Evolutionary conservation across 2,113 vertebrate genomes (phyloP).

Genomic region (Chunga burmeisteri): DNA sequence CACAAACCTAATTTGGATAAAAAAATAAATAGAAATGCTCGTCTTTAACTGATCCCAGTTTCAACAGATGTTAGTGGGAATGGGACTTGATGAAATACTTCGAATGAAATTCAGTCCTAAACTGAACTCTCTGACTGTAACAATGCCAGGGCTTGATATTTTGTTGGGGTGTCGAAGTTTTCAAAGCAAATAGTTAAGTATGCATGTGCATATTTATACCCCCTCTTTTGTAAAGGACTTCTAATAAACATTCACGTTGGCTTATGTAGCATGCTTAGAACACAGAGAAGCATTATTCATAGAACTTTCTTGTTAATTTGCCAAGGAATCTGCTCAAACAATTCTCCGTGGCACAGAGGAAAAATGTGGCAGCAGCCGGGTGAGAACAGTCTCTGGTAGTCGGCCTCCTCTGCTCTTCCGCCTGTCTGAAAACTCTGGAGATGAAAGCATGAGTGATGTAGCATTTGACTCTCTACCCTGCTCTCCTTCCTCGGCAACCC

Average conservation of each 20-base stretch:
- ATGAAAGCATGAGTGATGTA: conserved; percentile 87
- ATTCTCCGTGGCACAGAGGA: conserved; percentile 91
- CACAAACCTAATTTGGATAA: background rate
- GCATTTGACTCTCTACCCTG: conserved; percentile 86
- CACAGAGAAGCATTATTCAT: background rate
- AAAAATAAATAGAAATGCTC: background rate
- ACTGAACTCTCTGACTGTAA: background rate
- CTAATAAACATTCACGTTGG: background rate
- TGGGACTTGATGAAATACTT: background rate
- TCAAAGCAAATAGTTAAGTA: background rate
- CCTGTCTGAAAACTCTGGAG: conserved; percentile 89
- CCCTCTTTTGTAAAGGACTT: background rate
- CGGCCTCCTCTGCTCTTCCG: conserved; percentile 83
- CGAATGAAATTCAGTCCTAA: background rate
- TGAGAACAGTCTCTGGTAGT: conserved; percentile 84
- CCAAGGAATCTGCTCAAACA: conserved; percentile 89
- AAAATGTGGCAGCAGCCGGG: conserved; percentile 87
- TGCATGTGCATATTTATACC: background rate
- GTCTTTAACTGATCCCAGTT: background rate
- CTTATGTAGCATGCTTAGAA: background rate
- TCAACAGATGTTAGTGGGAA: background rate
- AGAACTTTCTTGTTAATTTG: background rate
- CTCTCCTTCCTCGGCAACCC: conserved; percentile 82
- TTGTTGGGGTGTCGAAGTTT: background rate
- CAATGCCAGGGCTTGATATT: background rate